Conservation (phyloP, 2,113 vertebrate genomes). For the Arenaria interpres region DNA sequence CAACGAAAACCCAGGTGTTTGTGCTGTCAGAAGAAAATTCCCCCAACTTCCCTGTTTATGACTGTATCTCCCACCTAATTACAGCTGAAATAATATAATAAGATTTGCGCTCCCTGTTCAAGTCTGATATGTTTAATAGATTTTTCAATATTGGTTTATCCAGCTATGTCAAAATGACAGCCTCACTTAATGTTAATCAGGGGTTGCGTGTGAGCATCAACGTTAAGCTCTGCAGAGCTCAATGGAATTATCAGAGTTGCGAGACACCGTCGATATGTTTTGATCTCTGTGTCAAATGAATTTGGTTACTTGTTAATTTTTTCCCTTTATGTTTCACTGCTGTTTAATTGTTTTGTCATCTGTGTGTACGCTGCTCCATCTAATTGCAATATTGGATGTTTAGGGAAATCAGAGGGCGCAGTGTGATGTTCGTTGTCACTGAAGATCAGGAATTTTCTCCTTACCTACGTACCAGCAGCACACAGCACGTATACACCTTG, state of each 20-base stretch:
- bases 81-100: constrained; percentile 72
- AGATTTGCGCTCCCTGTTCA: constrained; percentile 63
- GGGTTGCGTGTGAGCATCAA: constrained; percentile 56
- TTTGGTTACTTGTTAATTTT: constrained; percentile 63
- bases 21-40: background rate
- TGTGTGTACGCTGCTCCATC: background rate
- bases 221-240: constrained; percentile 57
- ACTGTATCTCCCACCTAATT: constrained; percentile 74
- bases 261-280: constrained; percentile 74
- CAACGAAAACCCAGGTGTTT: background rate
- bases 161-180: constrained; percentile 75
- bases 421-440: background rate
- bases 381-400: constrained; percentile 20
- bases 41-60: constrained; percentile 34
- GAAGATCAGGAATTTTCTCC: background rate
- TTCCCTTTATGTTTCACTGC: constrained; percentile 56
- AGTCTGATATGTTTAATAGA: constrained; percentile 75
- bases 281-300: constrained; percentile 74
- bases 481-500: accelerated
- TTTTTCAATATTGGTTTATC: constrained; percentile 77
- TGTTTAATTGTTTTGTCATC: constrained; percentile 63
- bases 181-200: constrained; percentile 76
- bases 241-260: constrained; percentile 65
- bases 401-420: background rate
- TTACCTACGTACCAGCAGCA: background rate